Base-by-base conservation (phyloP, 2,888 invertebrate species). In the Aphidius colemani region DNA sequence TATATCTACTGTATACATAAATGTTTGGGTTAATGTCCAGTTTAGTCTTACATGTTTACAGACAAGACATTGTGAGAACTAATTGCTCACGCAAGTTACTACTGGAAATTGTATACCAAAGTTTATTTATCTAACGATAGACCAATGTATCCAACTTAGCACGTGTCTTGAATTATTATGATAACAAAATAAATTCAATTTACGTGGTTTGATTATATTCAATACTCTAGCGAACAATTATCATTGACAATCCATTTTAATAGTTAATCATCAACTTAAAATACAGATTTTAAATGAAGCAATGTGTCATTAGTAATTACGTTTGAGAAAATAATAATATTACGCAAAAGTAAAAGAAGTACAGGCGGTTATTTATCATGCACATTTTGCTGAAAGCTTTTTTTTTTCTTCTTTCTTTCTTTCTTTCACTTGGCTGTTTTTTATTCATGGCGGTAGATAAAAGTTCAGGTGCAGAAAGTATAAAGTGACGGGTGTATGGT, bases 321-420 rank as follows among this genome's bases (percentile, higher is more conserved):
- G 7, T 13, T 30, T 18, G 30, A 30, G 5, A 30, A 30, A 40
- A 40, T 40, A 43, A 41, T 41, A 41, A 53, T n/a, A 53, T 30
- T 30, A 8, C 13, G 6, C n/a, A 43, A 53, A 13, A n/a, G 40
- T 13, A 11, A n/a, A 8, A 53, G 8, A 46, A 11, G 6, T 46
- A 2, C 46, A 10, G 7, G 11, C 2, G 8, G 46, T 46, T 11
- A 11, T 46, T n/a, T n/a, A 46, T n/a, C n/a, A 11, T 46, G 10
- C 46, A 46, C 10, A 46, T n/a, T 11, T n/a, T 46, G 50, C 45
- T 51, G 46, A 64, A 61, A 63, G 61, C 66, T 67, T 64, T 57
- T 68, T 68, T 64, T 57, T 68, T 68, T 67, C 67, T 67, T 68
- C 66, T 63, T 59, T 59, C 10, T 53, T 61, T 50, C 55, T 61